A percentile compares a stretch with the other conserved stretches of the same genome.
Conservation (phyloP, 2,888 invertebrate species). For the Exocentrus adspersus region DNA sequence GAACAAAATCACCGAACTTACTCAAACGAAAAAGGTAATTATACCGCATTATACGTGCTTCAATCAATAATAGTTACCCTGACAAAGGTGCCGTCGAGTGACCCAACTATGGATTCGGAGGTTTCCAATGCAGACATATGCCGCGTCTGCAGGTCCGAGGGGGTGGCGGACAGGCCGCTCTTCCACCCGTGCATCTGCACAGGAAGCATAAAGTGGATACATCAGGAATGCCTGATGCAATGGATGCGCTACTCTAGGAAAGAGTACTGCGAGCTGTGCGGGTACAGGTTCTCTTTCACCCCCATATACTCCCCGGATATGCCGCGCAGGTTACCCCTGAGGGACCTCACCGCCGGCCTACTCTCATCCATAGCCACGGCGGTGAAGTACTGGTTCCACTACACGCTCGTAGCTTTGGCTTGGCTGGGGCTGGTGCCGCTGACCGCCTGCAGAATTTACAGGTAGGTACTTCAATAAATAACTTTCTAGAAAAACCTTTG, state of each 20-base stretch:
- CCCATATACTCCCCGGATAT: conserved; percentile 99
- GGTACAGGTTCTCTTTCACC: conserved; percentile 96
- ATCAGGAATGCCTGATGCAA: conserved; percentile 97
- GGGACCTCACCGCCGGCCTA: conserved; percentile 91
- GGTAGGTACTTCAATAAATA: conserved; percentile 24
- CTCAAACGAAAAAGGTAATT: too few relatives aligned
- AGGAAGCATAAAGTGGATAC: conserved; percentile 98
- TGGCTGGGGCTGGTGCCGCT: conserved; percentile 98
- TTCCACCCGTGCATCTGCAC: conserved; percentile 99
- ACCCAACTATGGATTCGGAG: conserved; percentile 63
- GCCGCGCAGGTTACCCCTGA: conserved; percentile 95
- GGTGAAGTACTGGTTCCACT: conserved; percentile 96
- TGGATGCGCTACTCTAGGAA: conserved; percentile 99
- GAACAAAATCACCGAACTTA: too few relatives aligned
- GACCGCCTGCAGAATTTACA: conserved; percentile 94
- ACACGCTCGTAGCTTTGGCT: conserved; percentile 94
- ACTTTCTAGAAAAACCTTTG: too few relatives aligned
- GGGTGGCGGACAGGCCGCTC: conserved; percentile 88
- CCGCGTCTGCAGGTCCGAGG: conserved; percentile 97
- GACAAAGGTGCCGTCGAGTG: too few relatives aligned
- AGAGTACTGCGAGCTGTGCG: conserved; percentile 98
- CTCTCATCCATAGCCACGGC: conserved; percentile 90
- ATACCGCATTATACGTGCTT: too few relatives aligned
- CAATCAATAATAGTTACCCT: too few relatives aligned
- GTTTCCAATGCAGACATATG: conserved; percentile 87